Evolutionary conservation across 2,888 invertebrate genomes (phyloP), one percentile per base, ranked within the genome.

Genomic region (Leucophenga montana): DNA sequence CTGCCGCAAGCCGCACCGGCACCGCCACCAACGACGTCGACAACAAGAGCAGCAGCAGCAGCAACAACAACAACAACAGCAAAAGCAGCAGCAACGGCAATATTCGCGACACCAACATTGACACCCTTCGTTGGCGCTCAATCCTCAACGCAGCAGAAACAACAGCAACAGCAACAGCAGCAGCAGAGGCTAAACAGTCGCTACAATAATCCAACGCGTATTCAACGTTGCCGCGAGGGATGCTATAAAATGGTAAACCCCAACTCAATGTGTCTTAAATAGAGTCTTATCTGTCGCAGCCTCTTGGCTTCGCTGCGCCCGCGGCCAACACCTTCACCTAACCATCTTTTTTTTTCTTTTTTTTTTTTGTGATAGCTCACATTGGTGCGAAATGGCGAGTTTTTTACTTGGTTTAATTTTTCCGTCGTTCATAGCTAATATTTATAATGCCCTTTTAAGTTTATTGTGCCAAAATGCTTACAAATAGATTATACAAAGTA

Each of bases 171-270:
- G 16, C 59, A 59, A 13, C 59, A 61, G 31, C 39, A 59, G 22
- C 62, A 22, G 9, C 62, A 46, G 27, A 27, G 46, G 9, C 50
- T 8, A 50, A 50, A 16, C 62, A 48, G 16, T 64, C 5, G 22
- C 54, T 20, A 54, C 54, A 54, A 54, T 22, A 54, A 54, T 39
- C 39, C 61, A n/a, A 22, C 62, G 20, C 48, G 27, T 48, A 18
- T 64, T 14, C 46, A 64, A n/a, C 62, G 20, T 14, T 64, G 62
- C 62, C 62, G 62, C 48, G 62, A 64, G 62, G 62, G 62, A 46
- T 64, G 62, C 62, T 64, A 64, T 64, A 64, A 64, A 64, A 64
- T 64, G 62, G 62, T 64, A 64, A 64, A 33, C 46, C 48, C 46
- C 33, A 33, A 39, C 46, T 46, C 46, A 64, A 64, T 61, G 61